Percentiles rank a stretch among this genome's conserved stretches.
Conservation (phyloP, 1,140 invertebrate species). For the Drosophila navojoa region DNA sequence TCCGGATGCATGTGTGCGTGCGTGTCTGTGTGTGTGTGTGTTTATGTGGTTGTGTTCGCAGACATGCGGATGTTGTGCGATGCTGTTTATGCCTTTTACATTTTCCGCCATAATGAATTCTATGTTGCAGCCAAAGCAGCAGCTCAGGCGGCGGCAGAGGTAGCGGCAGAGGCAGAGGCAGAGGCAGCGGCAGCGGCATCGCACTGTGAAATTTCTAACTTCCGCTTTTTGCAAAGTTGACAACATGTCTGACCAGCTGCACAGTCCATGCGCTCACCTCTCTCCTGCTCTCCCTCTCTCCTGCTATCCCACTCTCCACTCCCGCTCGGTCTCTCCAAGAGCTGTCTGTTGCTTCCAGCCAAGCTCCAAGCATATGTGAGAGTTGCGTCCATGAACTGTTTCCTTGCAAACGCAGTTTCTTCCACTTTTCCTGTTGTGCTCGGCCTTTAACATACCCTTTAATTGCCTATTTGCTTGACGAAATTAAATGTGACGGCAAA, state of each 20-base stretch:
- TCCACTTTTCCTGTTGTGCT: too few relatives aligned
- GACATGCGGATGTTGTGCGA: conserved; percentile 77
- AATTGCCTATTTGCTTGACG: too few relatives aligned
- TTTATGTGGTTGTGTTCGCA: conserved; percentile 21
- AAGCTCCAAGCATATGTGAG: neutral
- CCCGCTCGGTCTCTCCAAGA: neutral
- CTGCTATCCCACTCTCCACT: neutral
- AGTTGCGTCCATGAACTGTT: conserved; percentile 7
- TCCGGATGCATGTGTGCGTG: conserved; percentile 31
- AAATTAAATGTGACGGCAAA: too few relatives aligned
- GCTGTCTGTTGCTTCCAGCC: neutral
- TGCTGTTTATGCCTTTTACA: conserved; percentile 82
- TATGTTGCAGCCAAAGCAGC: conserved; percentile 43
- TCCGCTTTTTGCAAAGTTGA: conserved; percentile 80
- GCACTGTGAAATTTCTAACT: conserved; percentile 78
- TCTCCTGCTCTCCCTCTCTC: neutral
- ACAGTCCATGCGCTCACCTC: neutral
- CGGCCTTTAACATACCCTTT: neutral
- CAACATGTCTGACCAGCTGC: conserved; percentile 66
- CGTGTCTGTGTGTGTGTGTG: neutral
- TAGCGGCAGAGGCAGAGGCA: conserved; percentile 1
- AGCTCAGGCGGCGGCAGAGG: neutral
- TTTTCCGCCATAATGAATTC: conserved; percentile 81
- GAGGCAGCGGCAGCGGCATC: conserved; percentile 24
- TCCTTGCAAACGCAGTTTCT: neutral